Evolutionary conservation across 1,140 invertebrate species (phyloP).

Genomic region (Sarcophaga bullata): DNA sequence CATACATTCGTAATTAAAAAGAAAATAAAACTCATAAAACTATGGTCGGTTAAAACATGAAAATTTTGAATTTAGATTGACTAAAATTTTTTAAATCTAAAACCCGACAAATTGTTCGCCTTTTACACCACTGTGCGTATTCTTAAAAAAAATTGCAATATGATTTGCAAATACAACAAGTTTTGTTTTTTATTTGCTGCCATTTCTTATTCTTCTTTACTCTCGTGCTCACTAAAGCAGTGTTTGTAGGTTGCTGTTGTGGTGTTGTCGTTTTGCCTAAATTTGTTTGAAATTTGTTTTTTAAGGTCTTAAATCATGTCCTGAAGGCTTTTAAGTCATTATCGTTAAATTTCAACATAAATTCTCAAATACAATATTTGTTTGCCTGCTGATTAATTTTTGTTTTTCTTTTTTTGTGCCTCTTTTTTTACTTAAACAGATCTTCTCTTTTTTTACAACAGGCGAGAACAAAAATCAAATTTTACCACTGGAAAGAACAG

Average conservation of each 20-base stretch:
- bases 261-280: background rate
- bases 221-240: background rate
- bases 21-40: no score
- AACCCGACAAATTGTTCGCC: background rate
- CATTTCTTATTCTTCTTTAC: background rate
- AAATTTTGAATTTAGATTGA: no score
- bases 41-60: no score
- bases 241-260: background rate
- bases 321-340: constrained; percentile 66
- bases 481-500: background rate
- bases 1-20: no score
- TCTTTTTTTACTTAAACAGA: background rate
- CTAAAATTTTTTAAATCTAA: background rate
- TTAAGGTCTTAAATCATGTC: constrained; percentile 63
- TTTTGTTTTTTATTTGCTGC: background rate
- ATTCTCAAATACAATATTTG: constrained; percentile 54
- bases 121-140: constrained; percentile 17
- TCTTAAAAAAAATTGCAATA: background rate
- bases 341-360: constrained; percentile 66
- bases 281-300: constrained; percentile 42
- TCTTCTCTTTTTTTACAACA: background rate
- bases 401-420: background rate
- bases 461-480: background rate
- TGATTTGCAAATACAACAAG: background rate
- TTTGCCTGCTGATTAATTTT: constrained; percentile 28